Evolutionary conservation across 1,140 invertebrate genomes (phyloP).

Genomic region (Pseudomyrmex concolor): DNA sequence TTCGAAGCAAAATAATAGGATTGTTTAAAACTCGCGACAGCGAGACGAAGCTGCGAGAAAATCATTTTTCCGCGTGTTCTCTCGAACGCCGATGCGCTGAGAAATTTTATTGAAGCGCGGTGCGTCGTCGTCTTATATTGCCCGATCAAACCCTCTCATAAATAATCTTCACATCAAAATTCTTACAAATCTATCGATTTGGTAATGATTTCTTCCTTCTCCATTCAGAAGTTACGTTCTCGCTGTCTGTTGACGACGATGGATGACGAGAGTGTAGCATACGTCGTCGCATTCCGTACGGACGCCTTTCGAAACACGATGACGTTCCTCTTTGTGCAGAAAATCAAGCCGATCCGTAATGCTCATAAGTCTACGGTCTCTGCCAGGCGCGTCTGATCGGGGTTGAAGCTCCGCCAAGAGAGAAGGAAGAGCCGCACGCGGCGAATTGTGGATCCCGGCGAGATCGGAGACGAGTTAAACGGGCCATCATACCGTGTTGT

Average conservation of each 20-base stretch:
- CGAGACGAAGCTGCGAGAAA: not conserved
- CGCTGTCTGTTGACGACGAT: conserved; percentile 13
- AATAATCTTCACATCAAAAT: conserved; percentile 71
- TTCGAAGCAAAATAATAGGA: no score
- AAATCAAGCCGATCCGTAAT: conserved; percentile 65
- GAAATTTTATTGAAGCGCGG: conserved; percentile 35
- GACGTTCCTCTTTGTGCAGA: conserved; percentile 67
- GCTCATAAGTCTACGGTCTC: conserved; percentile 2
- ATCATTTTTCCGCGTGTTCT: not conserved
- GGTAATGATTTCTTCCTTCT: conserved; percentile 10
- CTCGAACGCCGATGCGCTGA: not conserved
- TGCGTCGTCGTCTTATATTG: conserved; percentile 2
- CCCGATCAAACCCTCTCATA: conserved; percentile 51
- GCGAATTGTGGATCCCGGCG: not conserved
- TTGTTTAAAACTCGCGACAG: no score
- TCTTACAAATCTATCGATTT: conserved; percentile 70
- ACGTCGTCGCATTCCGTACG: conserved; percentile 58
- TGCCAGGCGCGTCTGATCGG: not conserved
- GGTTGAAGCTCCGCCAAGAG: conserved; percentile 57
- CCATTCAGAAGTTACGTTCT: not conserved
- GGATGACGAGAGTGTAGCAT: conserved; percentile 38
- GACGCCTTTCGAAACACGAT: conserved; percentile 61
- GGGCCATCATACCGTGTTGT: conserved; percentile 74
- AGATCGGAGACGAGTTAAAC: conserved; percentile 72
- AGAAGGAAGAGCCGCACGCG: conserved; percentile 32